phyloP scores from a whole-genome alignment of 1,140 invertebrate genomes.

The Drosophila ogumai region DNA sequence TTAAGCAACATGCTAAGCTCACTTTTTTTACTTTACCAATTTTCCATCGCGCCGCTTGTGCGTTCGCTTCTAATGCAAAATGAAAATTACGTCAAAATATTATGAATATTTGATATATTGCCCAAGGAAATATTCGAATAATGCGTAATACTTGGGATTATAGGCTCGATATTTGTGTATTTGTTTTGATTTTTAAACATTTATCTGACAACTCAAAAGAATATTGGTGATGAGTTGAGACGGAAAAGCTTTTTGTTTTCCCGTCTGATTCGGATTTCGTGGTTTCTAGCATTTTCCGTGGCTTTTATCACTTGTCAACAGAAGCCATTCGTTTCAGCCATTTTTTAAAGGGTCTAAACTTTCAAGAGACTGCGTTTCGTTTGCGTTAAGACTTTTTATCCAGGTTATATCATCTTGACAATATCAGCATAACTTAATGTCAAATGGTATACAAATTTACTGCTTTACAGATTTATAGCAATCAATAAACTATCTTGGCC shows the following conservation, averaged over 20 bases:
- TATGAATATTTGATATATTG: conserved; percentile 1
- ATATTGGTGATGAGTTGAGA: background rate
- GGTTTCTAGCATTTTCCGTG: conserved; percentile 59
- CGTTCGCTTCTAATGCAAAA: background rate
- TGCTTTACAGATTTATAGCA: background rate
- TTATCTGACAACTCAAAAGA: background rate
- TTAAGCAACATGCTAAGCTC: conserved; percentile 40
- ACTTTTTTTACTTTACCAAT: conserved; percentile 13
- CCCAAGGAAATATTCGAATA: background rate
- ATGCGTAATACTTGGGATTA: background rate
- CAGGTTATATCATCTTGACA: background rate
- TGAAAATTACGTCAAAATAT: conserved; percentile 9
- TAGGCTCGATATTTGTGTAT: background rate
- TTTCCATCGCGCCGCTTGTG: conserved; percentile 11
- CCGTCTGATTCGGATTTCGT: conserved; percentile 15
- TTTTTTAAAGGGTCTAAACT: background rate
- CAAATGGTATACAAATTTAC: background rate
- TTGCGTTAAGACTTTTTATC: background rate
- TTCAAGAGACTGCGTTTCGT: background rate
- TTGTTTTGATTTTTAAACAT: conserved; percentile 2
- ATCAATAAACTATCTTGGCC: background rate
- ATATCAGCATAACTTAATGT: background rate
- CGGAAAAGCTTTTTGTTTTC: conserved; percentile 1
- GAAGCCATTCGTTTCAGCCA: background rate
- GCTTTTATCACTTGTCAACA: conserved; percentile 36